Percentiles rank a stretch among this genome's conserved stretches.
Conservation (phyloP, 2,888 invertebrate genomes). For the Heteropelma amictum region DNA sequence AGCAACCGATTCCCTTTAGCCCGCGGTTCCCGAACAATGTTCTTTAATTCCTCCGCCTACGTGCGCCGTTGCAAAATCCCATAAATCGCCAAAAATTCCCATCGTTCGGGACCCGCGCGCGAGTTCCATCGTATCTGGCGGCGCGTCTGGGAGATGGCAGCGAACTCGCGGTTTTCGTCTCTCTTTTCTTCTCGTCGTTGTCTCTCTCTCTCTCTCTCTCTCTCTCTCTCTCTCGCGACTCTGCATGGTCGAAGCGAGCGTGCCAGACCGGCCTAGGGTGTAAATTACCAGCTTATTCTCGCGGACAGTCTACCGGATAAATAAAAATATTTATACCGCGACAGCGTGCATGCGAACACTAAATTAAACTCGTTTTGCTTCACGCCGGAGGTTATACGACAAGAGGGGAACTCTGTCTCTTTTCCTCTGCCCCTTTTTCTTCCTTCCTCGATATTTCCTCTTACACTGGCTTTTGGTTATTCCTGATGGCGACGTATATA, state of each 20-base stretch:
- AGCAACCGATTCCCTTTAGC: conserved; percentile 47
- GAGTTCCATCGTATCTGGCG: background rate
- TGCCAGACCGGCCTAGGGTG: conserved; percentile 61
- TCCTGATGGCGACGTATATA: conserved; percentile 36
- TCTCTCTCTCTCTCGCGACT: conserved; percentile 5
- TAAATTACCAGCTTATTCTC: conserved; percentile 74
- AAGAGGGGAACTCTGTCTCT: background rate
- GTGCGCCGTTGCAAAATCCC: conserved; percentile 65
- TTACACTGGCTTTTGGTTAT: conserved; percentile 12
- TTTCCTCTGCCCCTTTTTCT: conserved; percentile 4
- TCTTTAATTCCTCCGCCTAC: conserved; percentile 68
- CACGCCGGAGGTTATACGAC: conserved; percentile 31
- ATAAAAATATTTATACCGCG: conserved; percentile 74
- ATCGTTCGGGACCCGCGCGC: conserved; percentile 53
- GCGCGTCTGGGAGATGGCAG: background rate
- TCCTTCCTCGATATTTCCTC: conserved; percentile 17
- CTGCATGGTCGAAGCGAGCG: conserved; percentile 23
- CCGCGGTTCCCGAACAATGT: conserved; percentile 63
- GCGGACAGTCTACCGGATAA: conserved; percentile 67
- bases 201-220: background rate
- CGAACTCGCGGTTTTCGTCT: background rate
- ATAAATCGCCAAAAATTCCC: conserved; percentile 73
- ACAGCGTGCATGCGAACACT: conserved; percentile 71
- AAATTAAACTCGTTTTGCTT: conserved; percentile 68
- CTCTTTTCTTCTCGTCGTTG: background rate